A percentile compares a stretch with the other conserved stretches of the same genome.
Evolutionary conservation across 1,140 invertebrate species (phyloP).

Genomic region (Drosophila ironensis): DNA sequence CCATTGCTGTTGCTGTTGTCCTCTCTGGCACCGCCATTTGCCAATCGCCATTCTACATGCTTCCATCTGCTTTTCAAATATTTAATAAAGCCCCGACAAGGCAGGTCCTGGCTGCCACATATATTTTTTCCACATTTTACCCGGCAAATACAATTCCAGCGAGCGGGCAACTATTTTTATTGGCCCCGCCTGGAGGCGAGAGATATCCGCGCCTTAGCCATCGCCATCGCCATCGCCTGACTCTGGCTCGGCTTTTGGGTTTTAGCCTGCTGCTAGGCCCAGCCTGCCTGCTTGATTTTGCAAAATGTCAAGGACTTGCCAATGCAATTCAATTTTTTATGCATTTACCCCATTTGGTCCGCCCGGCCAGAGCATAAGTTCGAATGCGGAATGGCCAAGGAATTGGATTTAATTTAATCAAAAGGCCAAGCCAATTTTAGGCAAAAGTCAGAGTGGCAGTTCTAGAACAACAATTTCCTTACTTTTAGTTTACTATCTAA

Average conservation of each 20-base stretch:
- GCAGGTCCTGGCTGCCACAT: too few species aligned
- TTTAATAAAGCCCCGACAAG: slow-evolving; percentile 74
- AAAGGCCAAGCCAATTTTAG: slow-evolving; percentile 21
- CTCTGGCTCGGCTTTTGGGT: not conserved
- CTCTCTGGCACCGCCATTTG: too few species aligned
- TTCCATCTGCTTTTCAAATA: slow-evolving; percentile 64
- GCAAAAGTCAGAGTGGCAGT: not conserved
- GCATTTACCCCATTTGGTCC: slow-evolving; percentile 45
- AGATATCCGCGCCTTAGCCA: slow-evolving; percentile 31
- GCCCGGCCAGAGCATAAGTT: slow-evolving; percentile 6
- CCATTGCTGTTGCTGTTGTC: slow-evolving; percentile 4
- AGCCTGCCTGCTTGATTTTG: slow-evolving; percentile 53
- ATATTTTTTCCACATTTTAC: slow-evolving; percentile 42
- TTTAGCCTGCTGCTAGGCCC: not conserved
- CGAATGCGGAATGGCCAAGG: slow-evolving; percentile 28
- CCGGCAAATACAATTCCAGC: slow-evolving; percentile 36
- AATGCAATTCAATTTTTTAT: slow-evolving; percentile 68
- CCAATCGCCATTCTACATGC: slow-evolving; percentile 27
- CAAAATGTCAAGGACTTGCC: slow-evolving; percentile 72
- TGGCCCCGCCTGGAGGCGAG: slow-evolving; percentile 44
- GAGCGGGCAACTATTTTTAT: slow-evolving; percentile 59
- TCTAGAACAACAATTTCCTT: not conserved
- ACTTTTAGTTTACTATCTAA: too few species aligned
- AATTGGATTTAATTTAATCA: slow-evolving; percentile 56
- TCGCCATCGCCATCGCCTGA: slow-evolving; percentile 12